A percentile compares a stretch with the other conserved stretches of the same genome.
Conservation (phyloP, 2,888 invertebrate genomes). For the Aleiodes testaceus region DNA sequence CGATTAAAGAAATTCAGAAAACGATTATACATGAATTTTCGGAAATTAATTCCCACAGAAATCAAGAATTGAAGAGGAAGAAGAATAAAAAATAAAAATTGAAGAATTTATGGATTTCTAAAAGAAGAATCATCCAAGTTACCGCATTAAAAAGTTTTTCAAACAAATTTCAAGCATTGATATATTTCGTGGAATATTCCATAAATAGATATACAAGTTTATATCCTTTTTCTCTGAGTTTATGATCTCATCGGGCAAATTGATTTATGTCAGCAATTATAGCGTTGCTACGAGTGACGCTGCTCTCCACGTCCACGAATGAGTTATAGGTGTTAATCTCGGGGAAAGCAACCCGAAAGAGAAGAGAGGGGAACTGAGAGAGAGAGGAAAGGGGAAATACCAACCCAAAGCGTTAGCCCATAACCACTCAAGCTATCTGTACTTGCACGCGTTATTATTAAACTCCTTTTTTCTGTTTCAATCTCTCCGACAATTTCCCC, state of each 20-base stretch:
- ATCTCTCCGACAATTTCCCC: neutral
- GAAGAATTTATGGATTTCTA: too few relatives aligned
- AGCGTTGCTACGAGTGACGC: slow-evolving; percentile 69
- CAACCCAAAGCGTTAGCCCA: slow-evolving; percentile 40
- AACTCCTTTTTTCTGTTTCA: neutral
- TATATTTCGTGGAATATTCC: slow-evolving; percentile 1
- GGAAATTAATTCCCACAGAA: too few relatives aligned
- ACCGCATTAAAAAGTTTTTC: too few relatives aligned
- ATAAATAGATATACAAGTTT: slow-evolving; percentile 48
- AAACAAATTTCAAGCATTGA: too few relatives aligned
- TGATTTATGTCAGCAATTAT: slow-evolving; percentile 73
- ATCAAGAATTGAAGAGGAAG: too few relatives aligned
- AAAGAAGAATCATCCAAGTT: too few relatives aligned
- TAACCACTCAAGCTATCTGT: slow-evolving; percentile 33
- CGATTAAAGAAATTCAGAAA: too few relatives aligned
- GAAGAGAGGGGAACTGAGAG: slow-evolving; percentile 31
- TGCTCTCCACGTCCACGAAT: slow-evolving; percentile 66
- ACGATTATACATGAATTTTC: too few relatives aligned
- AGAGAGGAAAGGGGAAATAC: slow-evolving; percentile 21
- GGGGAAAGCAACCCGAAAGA: slow-evolving; percentile 58
- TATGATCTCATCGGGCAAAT: slow-evolving; percentile 72
- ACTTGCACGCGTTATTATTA: slow-evolving; percentile 7
- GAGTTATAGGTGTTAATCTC: slow-evolving; percentile 72
- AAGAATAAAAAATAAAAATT: too few relatives aligned
- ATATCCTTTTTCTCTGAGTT: slow-evolving; percentile 68